Evolutionary conservation across 1,140 invertebrate species (phyloP).

Genomic region (Coenobita brevimanus): DNA sequence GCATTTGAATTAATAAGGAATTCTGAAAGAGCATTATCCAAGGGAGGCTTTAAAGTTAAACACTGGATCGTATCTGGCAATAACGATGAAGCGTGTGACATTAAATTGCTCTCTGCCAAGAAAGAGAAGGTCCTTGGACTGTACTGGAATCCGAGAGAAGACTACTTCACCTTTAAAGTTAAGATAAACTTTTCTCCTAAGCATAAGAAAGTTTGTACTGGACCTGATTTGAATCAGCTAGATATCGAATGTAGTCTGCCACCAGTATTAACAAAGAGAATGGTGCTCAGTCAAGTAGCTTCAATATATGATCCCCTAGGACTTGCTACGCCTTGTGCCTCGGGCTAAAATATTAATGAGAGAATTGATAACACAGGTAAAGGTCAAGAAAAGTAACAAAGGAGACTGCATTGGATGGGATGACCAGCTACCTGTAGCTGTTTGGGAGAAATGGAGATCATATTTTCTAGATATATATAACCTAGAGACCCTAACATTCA

Average conservation of each 20-base stretch:
- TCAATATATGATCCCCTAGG: conserved; percentile 4
- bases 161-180: background rate
- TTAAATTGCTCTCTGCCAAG: background rate
- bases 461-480: background rate
- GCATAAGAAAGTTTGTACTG: background rate
- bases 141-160: background rate
- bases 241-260: background rate
- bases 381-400: background rate
- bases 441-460: background rate
- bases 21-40: background rate
- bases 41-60: background rate
- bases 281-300: background rate
- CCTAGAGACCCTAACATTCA: background rate
- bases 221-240: background rate
- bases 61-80: background rate
- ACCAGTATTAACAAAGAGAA: conserved; percentile 3
- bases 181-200: conserved; percentile 17
- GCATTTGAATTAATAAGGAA: background rate
- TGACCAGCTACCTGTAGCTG: background rate
- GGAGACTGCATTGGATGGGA: background rate
- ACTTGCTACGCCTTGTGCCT: background rate
- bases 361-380: background rate
- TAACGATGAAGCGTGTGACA: background rate
- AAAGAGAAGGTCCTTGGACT: background rate
- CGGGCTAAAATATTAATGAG: conserved; percentile 1